Conservation (phyloP, 1,140 invertebrate genomes). For the Saccostrea cuccullata region DNA sequence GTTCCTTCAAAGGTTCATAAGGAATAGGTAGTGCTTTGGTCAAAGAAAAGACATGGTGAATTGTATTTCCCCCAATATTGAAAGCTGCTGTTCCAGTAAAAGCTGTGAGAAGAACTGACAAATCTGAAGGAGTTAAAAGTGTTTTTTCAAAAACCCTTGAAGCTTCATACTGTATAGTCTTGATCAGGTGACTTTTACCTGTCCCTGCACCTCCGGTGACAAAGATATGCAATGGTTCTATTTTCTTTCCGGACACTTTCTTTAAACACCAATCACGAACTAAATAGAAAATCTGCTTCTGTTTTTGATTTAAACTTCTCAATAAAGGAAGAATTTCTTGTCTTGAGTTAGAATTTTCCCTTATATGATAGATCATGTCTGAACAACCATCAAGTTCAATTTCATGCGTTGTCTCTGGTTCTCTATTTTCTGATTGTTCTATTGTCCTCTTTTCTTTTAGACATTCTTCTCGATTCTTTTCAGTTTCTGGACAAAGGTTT, state of each 20-base stretch:
- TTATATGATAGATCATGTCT: not conserved
- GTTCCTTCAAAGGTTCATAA: not conserved
- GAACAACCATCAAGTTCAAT: not conserved
- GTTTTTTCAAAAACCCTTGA: conserved; percentile 8
- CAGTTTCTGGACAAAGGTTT: conserved; percentile 37
- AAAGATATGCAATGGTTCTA: conserved; percentile 27
- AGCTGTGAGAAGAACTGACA: conserved; percentile 47
- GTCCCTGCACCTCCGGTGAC: not conserved
- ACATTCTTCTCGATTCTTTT: conserved; percentile 20
- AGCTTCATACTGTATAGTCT: conserved; percentile 32
- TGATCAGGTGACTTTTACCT: not conserved
- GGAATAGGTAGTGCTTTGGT: conserved; percentile 15
- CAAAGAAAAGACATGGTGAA: not conserved
- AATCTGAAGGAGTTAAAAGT: conserved; percentile 32
- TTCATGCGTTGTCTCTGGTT: not conserved
- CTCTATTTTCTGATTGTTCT: not conserved
- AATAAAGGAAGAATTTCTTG: not conserved
- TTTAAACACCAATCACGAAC: conserved; percentile 33
- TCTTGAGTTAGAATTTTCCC: not conserved
- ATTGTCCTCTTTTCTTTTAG: not conserved
- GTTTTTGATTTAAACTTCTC: not conserved
- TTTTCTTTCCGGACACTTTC: not conserved
- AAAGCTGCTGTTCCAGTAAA: conserved; percentile 35
- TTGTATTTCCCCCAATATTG: no score
- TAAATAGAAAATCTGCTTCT: conserved; percentile 38